Evolutionary conservation across 2,113 vertebrate genomes (phyloP).

Genomic region (Phalacrocorax aristotelis): DNA sequence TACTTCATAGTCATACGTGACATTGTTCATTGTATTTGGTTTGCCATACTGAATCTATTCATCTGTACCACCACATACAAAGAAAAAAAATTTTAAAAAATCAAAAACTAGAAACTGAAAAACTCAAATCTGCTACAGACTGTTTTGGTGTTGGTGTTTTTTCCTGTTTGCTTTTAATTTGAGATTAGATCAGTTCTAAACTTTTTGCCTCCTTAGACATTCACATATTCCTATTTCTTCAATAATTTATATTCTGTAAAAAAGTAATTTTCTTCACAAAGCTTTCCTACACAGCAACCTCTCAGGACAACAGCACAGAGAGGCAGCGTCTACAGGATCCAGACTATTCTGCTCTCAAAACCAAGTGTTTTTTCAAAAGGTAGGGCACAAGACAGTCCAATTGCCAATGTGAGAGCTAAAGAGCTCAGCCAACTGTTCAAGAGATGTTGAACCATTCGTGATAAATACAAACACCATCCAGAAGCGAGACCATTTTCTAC

Average conservation of each 20-base stretch:
- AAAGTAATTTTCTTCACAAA: not conserved
- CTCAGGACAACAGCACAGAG: not conserved
- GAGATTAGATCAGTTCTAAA: not conserved
- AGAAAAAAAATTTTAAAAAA: not conserved
- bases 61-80: not conserved
- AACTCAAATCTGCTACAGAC: not conserved
- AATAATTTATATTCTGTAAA: not conserved
- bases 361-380: not conserved
- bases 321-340: not conserved
- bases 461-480: not conserved
- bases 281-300: not conserved
- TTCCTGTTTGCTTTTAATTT: not conserved
- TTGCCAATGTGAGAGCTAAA: not conserved
- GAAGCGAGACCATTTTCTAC: not conserved
- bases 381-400: not conserved
- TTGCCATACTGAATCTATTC: not conserved
- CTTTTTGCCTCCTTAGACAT: not conserved
- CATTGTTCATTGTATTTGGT: not conserved
- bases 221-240: not conserved
- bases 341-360: not conserved
- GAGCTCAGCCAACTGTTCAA: not conserved
- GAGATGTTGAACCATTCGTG: not conserved
- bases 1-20: not conserved
- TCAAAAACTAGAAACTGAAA: not conserved
- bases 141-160: not conserved